A percentile compares a stretch with the other conserved stretches of the same genome.
Evolutionary conservation across 2,113 vertebrate species (phyloP).

Genomic region (Speoplatyrhinus poulsoni): DNA sequence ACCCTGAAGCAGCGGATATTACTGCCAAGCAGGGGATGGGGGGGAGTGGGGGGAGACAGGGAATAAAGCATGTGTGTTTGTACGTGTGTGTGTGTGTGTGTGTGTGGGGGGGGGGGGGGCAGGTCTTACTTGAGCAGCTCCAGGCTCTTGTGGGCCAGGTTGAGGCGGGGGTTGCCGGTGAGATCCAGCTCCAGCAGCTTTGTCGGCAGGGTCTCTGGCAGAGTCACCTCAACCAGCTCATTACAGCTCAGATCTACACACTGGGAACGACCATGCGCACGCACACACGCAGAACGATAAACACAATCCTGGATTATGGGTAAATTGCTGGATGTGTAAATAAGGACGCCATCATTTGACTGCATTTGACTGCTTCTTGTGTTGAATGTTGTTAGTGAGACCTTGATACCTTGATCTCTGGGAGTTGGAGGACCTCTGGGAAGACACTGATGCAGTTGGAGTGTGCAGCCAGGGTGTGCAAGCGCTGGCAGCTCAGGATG

Average conservation of each 20-base stretch:
- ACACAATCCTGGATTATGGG: neutral
- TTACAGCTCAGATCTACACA: conserved; percentile 98
- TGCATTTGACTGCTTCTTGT: too few relatives aligned
- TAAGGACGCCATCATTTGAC: too few relatives aligned
- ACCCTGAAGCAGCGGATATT: conserved; percentile 97
- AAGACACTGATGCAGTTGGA: conserved; percentile 94
- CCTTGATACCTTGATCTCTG: conserved; percentile 88
- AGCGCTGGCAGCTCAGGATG: conserved; percentile 86
- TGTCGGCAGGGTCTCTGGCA: conserved; percentile 90
- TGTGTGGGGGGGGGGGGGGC: neutral
- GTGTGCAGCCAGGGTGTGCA: conserved; percentile 93
- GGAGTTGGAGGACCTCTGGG: conserved; percentile 93
- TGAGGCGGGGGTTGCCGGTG: conserved; percentile 91
- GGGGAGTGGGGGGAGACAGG: neutral
- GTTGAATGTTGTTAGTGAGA: neutral
- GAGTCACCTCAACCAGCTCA: conserved; percentile 87
- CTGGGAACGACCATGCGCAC: conserved; percentile 63
- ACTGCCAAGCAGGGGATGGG: conserved; percentile 66
- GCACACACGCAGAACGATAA: neutral
- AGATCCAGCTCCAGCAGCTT: conserved; percentile 95
- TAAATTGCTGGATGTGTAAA: neutral
- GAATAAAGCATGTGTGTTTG: neutral
- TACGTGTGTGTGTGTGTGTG: neutral
- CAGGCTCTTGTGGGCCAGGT: conserved; percentile 92
- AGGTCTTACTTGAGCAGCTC: conserved; percentile 90